A percentile compares a stretch with the other conserved stretches of the same genome.
Evolutionary conservation across 1,140 invertebrate species (phyloP).

Genomic region (Apis florea): DNA sequence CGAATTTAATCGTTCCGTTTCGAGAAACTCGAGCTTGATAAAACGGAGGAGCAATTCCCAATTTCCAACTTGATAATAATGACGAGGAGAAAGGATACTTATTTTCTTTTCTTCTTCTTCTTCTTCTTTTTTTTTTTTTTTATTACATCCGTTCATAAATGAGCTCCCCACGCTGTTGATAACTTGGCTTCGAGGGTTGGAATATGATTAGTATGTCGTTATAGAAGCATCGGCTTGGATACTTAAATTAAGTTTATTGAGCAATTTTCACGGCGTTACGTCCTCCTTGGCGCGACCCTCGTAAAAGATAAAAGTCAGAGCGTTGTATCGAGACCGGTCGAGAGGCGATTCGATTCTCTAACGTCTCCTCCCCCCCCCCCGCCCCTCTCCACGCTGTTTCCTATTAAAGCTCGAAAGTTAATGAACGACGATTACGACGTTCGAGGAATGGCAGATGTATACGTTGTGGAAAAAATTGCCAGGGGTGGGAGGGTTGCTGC

Average conservation of each 20-base stretch:
- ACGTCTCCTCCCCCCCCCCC: too few relatives aligned
- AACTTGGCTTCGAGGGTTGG: conserved; percentile 40
- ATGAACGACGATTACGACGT: conserved; percentile 46
- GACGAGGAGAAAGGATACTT: not conserved
- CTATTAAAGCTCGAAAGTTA: conserved; percentile 48
- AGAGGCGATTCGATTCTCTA: conserved; percentile 3
- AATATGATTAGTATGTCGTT: conserved; percentile 72
- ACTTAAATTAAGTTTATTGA: conserved; percentile 73
- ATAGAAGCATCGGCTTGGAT: conserved; percentile 59
- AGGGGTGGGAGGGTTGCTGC: conserved; percentile 7
- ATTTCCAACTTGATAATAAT: conserved; percentile 18
- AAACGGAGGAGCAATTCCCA: conserved; percentile 24
- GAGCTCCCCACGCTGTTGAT: conserved; percentile 35
- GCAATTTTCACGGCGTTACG: conserved; percentile 70
- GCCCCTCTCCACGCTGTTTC: not conserved
- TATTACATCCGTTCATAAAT: conserved; percentile 45
- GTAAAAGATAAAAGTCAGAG: conserved; percentile 57
- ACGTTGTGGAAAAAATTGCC: conserved; percentile 17
- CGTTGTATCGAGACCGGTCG: conserved; percentile 48
- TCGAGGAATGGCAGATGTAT: conserved; percentile 33
- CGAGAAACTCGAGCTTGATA: not conserved
- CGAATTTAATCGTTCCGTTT: not conserved
- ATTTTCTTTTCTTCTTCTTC: too few relatives aligned
- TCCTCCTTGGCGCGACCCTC: conserved; percentile 56
- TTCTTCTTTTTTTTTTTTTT: conserved; percentile 34